Percentiles rank a stretch among this genome's conserved stretches.
phyloP scores from a whole-genome alignment of 2,888 invertebrate genomes.

The Xanthia togata region DNA sequence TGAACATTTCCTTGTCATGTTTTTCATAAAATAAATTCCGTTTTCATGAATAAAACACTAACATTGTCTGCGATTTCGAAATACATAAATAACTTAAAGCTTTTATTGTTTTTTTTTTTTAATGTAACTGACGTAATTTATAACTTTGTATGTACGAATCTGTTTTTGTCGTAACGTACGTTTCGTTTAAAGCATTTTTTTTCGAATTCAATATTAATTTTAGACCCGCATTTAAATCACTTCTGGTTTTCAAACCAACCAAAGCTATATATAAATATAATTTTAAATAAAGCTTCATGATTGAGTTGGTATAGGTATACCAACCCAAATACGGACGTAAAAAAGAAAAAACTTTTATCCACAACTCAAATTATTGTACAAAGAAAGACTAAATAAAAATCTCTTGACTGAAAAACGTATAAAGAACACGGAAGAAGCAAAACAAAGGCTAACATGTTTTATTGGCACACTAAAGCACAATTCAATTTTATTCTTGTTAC shows the following conservation, averaged over 20 bases:
- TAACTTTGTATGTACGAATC: neutral
- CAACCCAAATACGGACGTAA: neutral
- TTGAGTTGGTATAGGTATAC: neutral
- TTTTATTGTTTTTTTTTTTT: neutral
- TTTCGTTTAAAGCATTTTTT: neutral
- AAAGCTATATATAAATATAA: neutral
- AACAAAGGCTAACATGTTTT: conserved; percentile 58
- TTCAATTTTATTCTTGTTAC: conserved; percentile 52
- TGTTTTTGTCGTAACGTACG: neutral
- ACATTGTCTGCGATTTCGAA: conserved; percentile 29
- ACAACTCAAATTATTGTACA: conserved; percentile 20
- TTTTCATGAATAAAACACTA: conserved; percentile 51
- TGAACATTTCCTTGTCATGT: conserved; percentile 40
- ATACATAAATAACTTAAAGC: conserved; percentile 16
- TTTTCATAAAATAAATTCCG: conserved; percentile 48
- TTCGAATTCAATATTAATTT: neutral
- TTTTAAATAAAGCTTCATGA: conserved; percentile 4
- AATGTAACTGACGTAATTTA: neutral
- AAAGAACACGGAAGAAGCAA: conserved; percentile 30
- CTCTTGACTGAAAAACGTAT: conserved; percentile 42
- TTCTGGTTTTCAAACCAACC: neutral
- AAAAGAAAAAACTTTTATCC: conserved; percentile 15
- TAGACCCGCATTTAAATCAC: neutral
- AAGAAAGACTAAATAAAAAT: conserved; percentile 21
- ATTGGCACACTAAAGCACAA: conserved; percentile 52